Conservation (phyloP, 2,888 invertebrate species). For the Dugesia japonica region DNA sequence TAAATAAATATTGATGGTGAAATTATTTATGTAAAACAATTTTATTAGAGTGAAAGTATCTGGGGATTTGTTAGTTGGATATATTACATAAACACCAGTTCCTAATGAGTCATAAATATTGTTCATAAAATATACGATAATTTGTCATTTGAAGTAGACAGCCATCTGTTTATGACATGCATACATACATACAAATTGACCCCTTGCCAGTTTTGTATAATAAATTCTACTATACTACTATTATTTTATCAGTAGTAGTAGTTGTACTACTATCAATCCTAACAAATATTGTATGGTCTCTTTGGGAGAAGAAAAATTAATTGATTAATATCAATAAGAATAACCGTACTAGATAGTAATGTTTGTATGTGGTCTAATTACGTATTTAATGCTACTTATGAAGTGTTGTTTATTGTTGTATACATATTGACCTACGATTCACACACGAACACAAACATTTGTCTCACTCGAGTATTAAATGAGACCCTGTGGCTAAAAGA, state of each 20-base stretch:
- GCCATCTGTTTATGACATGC: slow-evolving; percentile 11
- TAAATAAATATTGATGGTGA: no score
- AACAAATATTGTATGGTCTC: neutral
- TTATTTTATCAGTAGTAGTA: no score
- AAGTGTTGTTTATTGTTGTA: neutral
- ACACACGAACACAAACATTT: neutral
- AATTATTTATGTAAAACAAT: no score
- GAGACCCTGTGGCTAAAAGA: neutral
- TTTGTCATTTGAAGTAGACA: slow-evolving; percentile 12
- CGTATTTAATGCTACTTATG: neutral
- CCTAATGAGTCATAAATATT: neutral
- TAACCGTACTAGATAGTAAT: no score
- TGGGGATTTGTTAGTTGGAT: neutral
- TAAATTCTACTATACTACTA: neutral
- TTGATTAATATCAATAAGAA: slow-evolving; percentile 9
- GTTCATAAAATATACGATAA: slow-evolving; percentile 1
- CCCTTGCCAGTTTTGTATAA: neutral
- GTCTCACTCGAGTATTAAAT: neutral
- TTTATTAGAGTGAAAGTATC: no score
- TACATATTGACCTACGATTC: neutral
- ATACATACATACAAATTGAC: neutral
- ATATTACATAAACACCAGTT: neutral
- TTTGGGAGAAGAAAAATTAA: slow-evolving; percentile 1
- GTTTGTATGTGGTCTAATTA: slow-evolving; percentile 3
- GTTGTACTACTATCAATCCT: no score